phyloP scores from a whole-genome alignment of 2,888 invertebrate species.

The Lagria hirta region DNA sequence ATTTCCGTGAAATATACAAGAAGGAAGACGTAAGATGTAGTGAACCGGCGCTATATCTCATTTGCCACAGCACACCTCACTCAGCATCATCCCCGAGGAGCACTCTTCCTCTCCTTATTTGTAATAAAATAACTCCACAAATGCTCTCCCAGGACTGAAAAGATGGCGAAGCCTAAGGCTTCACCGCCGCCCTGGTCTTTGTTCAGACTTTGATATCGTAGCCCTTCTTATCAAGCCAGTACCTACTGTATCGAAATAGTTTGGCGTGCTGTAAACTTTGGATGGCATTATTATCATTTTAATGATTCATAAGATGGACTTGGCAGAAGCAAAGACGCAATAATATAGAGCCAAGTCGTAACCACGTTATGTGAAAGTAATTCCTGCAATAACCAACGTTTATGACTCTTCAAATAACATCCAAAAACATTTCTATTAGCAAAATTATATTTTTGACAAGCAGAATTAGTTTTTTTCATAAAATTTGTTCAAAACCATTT shows the following conservation, averaged over 20 bases:
- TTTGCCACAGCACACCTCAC: constrained; percentile 52
- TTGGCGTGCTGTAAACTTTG: constrained; percentile 47
- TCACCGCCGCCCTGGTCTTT: constrained; percentile 44
- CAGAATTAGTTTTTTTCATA: too few relatives aligned
- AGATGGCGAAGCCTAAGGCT: constrained; percentile 50
- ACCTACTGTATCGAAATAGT: constrained; percentile 42
- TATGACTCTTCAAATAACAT: too few relatives aligned
- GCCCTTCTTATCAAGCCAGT: constrained; percentile 26
- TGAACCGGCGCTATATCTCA: constrained; percentile 50
- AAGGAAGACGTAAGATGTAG: constrained; percentile 30
- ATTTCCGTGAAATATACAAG: constrained; percentile 38
- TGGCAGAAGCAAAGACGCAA: constrained; percentile 25
- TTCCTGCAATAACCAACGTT: too few relatives aligned
- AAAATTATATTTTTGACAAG: too few relatives aligned
- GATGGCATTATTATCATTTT: constrained; percentile 51
- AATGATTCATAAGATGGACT: constrained; percentile 43
- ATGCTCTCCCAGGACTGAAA: constrained; percentile 53
- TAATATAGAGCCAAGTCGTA: constrained; percentile 31
- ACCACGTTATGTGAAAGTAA: constrained; percentile 33
- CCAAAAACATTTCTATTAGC: too few relatives aligned
- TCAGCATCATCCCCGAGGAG: constrained; percentile 51
- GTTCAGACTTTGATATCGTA: constrained; percentile 34
- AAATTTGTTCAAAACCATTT: too few relatives aligned
- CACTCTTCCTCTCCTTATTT: constrained; percentile 55
- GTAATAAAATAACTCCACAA: constrained; percentile 56